These are phyloP conservation scores for Chydorus sphaericus DNA, from an alignment of 2,888 invertebrate genomes.

Conservation along the genomic window DNA sequence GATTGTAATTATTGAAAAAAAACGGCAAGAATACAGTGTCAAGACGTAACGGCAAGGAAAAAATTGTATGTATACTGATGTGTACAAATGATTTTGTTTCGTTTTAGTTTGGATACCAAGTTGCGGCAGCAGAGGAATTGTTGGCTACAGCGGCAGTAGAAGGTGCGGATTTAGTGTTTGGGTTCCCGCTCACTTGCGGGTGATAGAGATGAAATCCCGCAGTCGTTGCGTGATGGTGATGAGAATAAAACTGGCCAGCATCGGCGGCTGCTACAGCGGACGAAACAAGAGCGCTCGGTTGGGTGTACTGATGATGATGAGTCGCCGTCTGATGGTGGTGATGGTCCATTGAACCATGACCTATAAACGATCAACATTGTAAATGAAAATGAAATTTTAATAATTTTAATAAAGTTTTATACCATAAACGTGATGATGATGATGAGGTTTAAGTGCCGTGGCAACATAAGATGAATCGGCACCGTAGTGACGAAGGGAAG, in stretches of 20 bases:
- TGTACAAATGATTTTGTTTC: no score
- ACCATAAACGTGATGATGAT: slow-evolving; percentile 21
- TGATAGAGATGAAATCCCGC: slow-evolving; percentile 82
- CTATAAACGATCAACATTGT: slow-evolving; percentile 7
- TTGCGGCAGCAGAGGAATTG: neutral
- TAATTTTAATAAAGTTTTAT: slow-evolving; percentile 15
- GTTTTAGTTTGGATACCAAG: slow-evolving; percentile 9
- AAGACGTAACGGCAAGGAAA: no score
- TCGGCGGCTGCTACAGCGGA: slow-evolving; percentile 39
- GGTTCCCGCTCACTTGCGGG: slow-evolving; percentile 2
- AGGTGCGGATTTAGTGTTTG: no score
- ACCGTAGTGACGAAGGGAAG: slow-evolving; percentile 28
- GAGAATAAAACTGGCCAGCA: slow-evolving; percentile 73
- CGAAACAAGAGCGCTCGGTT: slow-evolving; percentile 35
- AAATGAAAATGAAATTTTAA: slow-evolving; percentile 12
- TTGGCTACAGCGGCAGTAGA: neutral
- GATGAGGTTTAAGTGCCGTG: slow-evolving; percentile 64
- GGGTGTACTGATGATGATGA: slow-evolving; percentile 47
- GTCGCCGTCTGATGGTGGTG: slow-evolving; percentile 26
- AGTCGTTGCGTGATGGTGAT: no score
- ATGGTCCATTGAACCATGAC: neutral
- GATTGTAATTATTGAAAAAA: no score
- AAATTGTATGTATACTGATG: no score
- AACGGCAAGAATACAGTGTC: no score
- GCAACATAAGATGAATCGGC: slow-evolving; percentile 34